Percentiles rank a stretch among this genome's conserved stretches.
Conservation (phyloP, 2,113 vertebrate genomes). For the Callospermophilus lateralis region DNA sequence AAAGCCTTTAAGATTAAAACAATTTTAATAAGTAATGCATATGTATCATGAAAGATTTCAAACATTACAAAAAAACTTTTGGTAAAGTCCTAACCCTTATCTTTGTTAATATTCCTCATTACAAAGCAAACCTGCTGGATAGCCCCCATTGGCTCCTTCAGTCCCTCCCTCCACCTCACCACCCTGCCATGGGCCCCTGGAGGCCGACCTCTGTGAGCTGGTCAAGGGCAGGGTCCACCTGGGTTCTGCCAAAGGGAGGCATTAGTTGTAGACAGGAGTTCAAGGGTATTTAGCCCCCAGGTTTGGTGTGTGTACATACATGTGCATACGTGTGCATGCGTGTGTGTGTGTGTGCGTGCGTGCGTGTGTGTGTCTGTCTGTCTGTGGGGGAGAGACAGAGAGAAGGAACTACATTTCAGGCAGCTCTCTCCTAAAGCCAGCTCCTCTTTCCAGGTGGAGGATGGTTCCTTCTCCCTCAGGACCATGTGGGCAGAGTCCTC, state of each 20-base stretch:
- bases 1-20: not conserved
- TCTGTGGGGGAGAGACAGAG: not conserved
- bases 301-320: not conserved
- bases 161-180: not conserved
- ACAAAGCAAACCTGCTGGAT: not conserved
- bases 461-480: not conserved
- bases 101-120: not conserved
- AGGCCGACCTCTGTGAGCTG: not conserved
- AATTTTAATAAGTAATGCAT: not conserved
- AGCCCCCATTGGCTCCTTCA: not conserved
- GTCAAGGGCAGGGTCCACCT: not conserved
- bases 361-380: not conserved
- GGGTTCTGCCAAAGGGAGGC: not conserved
- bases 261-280: not conserved
- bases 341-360: not conserved
- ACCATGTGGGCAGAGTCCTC: not conserved
- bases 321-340: not conserved
- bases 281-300: accelerated
- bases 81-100: not conserved
- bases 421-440: not conserved
- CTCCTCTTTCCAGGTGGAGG: not conserved
- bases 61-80: not conserved
- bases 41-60: not conserved
- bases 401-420: not conserved
- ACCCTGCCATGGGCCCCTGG: not conserved